phyloP scores from a whole-genome alignment of 2,797 vertebrate species.

The Pogoniulus pusillus region DNA sequence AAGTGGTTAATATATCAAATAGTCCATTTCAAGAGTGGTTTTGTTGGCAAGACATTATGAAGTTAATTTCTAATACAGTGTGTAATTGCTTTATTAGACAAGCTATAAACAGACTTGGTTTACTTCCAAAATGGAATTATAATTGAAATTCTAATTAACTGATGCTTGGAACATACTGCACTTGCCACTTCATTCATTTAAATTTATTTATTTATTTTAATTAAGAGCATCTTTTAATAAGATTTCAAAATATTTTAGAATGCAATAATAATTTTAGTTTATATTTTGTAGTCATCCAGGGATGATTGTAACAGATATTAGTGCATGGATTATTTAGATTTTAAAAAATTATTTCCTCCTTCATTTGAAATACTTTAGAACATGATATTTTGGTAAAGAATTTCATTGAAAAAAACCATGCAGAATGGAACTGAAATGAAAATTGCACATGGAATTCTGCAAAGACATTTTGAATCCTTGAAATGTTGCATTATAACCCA shows the following conservation, averaged over 20 bases:
- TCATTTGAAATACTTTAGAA: neutral
- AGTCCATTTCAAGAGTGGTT: neutral
- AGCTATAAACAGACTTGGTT: neutral
- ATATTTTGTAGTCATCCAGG: neutral
- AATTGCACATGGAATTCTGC: neutral
- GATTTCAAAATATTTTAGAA: neutral
- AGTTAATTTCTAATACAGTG: neutral
- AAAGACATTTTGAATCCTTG: neutral
- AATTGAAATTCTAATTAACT: neutral
- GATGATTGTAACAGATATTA: neutral
- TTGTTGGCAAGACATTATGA: neutral
- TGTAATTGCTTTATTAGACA: neutral
- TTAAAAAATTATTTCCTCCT: accelerated
- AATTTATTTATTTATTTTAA: neutral
- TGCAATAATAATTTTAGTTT: neutral
- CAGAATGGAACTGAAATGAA: neutral
- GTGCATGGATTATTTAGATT: neutral
- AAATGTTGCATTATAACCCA: neutral
- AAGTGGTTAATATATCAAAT: neutral
- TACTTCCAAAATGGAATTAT: neutral
- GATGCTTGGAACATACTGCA: neutral
- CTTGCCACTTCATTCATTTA: neutral
- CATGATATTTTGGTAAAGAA: neutral
- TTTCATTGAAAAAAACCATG: neutral
- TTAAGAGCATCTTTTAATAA: neutral